Base-by-base conservation (phyloP, 2,888 invertebrate genomes). In the Archips xylosteana region DNA sequence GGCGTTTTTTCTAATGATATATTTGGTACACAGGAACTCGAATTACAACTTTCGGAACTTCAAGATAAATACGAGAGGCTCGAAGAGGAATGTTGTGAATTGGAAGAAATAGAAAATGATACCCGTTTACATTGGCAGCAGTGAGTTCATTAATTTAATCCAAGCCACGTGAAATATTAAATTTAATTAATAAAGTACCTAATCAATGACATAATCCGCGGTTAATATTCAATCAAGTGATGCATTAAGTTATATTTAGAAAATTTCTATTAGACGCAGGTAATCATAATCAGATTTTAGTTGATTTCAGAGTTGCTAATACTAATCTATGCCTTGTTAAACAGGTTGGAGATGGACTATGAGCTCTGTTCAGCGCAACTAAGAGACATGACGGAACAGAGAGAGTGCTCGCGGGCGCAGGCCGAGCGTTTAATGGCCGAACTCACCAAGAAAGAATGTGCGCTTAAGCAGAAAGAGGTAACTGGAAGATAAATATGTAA, bases 31-130 rank as follows among this genome's bases (percentile, higher is more conserved):
- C 82, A 94, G 93, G 94, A 95, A 78, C 91, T 96, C 73, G 94
- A 94, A 87, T 85, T 86, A 75, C 88, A 94, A 84, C 93, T 96
- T 66, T 91, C 94, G 76, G 95, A 94, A 82, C 94, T 96, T 81
- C 94, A 96, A 82, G 94, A 95, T 63, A 96, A 96, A 81, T 96
- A 96, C 87, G 95, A 95, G 73, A 91, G 93, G 79, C 89, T 97
- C 79, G 96, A 97, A 83, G 96, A 97, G 85, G 96, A 96, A 83
- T 95, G 96, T 86, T 96, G 96, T 84, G 97, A 97, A 87, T 94
- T 96, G 76, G 97, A 97, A 89, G 97, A 97, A 88, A 96, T 96
- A 42, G 97, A 97, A 89, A 97, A 97, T 92, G 97, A 97, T 81
- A 96, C 96, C n/a, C 90, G 96, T 79, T 88, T 95, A 78, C 94